phyloP scores from a whole-genome alignment of 2,797 vertebrate species.

The Tolypeutes matacus region DNA sequence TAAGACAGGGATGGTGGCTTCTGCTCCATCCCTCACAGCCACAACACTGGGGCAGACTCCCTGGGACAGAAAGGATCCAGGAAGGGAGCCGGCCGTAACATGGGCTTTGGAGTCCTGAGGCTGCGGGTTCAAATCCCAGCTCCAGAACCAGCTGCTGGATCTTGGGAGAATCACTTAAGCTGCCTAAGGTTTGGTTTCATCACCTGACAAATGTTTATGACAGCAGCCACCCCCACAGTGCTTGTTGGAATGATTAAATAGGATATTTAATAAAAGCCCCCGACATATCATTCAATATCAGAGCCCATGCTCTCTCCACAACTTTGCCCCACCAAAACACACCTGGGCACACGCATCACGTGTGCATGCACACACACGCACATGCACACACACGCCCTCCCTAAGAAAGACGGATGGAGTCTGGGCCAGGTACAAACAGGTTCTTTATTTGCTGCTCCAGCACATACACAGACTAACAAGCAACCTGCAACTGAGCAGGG shows the following conservation, averaged over 20 bases:
- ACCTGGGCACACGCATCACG: fast-evolving
- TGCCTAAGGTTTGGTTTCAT: background rate
- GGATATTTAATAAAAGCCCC: background rate
- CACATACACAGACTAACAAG: background rate
- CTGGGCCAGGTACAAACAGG: background rate
- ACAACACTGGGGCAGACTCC: background rate
- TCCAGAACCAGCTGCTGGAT: background rate
- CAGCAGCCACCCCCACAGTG: too few relatives aligned
- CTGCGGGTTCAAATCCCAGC: background rate
- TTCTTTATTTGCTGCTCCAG: conserved; percentile 67
- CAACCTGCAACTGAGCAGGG: background rate
- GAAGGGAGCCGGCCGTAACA: background rate
- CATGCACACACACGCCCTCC: fast-evolving
- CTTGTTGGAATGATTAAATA: background rate
- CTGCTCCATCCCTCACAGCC: background rate
- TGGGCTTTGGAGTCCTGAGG: background rate
- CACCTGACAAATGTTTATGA: background rate
- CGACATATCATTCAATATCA: background rate
- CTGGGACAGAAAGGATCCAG: background rate
- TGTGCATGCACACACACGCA: fast-evolving
- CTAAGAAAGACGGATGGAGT: background rate
- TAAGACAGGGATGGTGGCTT: too few relatives aligned
- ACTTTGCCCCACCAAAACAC: background rate
- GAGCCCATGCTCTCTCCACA: background rate
- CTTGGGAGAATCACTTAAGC: background rate